Evolutionary conservation across 2,113 vertebrate genomes (phyloP).

Genomic region (Centrocercus urophasianus): DNA sequence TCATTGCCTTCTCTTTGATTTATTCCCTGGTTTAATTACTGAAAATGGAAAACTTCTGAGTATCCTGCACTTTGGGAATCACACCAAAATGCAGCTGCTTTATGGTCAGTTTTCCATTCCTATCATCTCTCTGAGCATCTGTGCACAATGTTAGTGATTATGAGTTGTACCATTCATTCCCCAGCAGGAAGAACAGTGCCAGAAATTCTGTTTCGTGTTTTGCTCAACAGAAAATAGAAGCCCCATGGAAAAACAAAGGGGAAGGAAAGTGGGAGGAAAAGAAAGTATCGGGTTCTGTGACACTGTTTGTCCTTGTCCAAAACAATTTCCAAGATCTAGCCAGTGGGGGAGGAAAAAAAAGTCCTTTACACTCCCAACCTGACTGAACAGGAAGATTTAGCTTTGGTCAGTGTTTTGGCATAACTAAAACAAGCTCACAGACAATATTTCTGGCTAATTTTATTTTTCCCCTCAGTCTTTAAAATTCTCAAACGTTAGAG

Average conservation of each 20-base stretch:
- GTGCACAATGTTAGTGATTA: constrained; percentile 57
- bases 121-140: constrained; percentile 59
- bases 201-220: constrained; percentile 54
- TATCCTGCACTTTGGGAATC: constrained; percentile 16
- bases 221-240: constrained; percentile 19
- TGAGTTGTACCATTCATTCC: constrained; percentile 43
- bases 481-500: not conserved
- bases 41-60: constrained; percentile 31
- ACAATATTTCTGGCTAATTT: not conserved
- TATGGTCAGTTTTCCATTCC: constrained; percentile 61
- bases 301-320: not conserved
- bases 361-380: not conserved
- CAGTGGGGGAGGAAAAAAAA: not conserved
- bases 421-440: not conserved
- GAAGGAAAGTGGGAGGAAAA: not conserved
- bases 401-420: not conserved
- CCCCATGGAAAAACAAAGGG: not conserved
- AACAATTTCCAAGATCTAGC: not conserved
- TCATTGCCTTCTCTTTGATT: not conserved
- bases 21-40: constrained; percentile 44
- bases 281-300: accelerated
- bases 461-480: not conserved
- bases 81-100: constrained; percentile 56
- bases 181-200: constrained; percentile 24
- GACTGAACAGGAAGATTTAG: not conserved